Conservation (phyloP, 2,888 invertebrate genomes). For the Pollenia angustigena region DNA sequence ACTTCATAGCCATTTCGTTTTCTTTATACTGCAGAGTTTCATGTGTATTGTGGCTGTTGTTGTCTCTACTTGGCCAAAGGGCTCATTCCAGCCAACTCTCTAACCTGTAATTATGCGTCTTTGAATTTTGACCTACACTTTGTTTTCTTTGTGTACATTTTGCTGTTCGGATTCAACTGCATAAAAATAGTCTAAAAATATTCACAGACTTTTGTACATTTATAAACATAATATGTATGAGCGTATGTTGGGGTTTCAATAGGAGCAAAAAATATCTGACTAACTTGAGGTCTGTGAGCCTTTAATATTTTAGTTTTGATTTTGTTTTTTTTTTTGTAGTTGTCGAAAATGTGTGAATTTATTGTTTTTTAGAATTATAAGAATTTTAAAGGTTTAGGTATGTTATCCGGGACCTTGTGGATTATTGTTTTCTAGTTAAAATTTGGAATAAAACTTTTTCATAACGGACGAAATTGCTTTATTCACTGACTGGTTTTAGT, state of each 20-base stretch:
- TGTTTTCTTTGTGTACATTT: slow-evolving; percentile 71
- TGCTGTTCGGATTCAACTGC: slow-evolving; percentile 61
- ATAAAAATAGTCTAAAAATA: slow-evolving; percentile 65
- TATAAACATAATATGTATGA: neutral
- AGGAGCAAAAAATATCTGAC: neutral
- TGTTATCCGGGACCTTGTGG: neutral
- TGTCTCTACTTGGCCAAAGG: slow-evolving; percentile 58
- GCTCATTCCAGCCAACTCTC: slow-evolving; percentile 67
- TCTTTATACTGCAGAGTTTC: slow-evolving; percentile 21
- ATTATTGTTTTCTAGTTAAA: too few relatives aligned
- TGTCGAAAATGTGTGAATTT: slow-evolving; percentile 70
- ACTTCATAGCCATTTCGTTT: slow-evolving; percentile 43
- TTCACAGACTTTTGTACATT: slow-evolving; percentile 69
- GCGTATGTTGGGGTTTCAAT: neutral
- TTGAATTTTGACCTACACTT: slow-evolving; percentile 78
- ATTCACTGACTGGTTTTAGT: too few relatives aligned
- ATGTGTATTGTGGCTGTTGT: slow-evolving; percentile 44
- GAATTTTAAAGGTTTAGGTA: neutral
- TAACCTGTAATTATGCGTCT: slow-evolving; percentile 81
- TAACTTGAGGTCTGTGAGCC: slow-evolving; percentile 22
- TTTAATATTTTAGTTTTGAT: slow-evolving; percentile 56
- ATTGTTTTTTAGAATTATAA: slow-evolving; percentile 18
- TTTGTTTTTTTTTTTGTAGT: slow-evolving; percentile 22
- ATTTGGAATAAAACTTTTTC: too few relatives aligned
- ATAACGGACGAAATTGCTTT: too few relatives aligned